Evolutionary conservation across 1,140 invertebrate genomes (phyloP).

Genomic region (Nomia melanderi): DNA sequence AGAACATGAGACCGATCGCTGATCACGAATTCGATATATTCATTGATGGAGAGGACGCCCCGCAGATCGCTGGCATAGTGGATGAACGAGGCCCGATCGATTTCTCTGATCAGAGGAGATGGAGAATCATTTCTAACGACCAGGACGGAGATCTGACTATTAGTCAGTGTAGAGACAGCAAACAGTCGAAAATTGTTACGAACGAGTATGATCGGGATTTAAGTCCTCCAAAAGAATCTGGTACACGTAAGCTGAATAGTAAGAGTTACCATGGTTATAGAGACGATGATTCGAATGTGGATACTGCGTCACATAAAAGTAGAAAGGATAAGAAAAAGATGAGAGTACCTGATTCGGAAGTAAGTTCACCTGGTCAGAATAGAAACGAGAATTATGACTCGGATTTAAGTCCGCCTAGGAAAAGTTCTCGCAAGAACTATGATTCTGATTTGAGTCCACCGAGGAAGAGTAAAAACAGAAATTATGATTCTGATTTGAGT

Average conservation of each 20-base stretch:
- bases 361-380: no score
- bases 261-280: background rate
- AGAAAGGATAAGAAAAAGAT: slow-evolving; percentile 10
- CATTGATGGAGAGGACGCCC: slow-evolving; percentile 90
- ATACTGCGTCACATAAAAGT: slow-evolving; percentile 1
- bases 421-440: background rate
- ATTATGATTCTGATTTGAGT: slow-evolving; percentile 45
- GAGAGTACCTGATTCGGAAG: slow-evolving; percentile 49
- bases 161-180: slow-evolving; percentile 47
- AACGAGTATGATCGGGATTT: slow-evolving; percentile 26
- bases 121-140: slow-evolving; percentile 85
- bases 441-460: slow-evolving; percentile 44
- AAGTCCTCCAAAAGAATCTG: slow-evolving; percentile 54
- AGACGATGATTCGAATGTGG: background rate
- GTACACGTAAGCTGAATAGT: background rate
- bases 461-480: background rate
- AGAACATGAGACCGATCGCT: slow-evolving; percentile 83
- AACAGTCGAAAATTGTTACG: background rate
- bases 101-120: slow-evolving; percentile 86
- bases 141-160: slow-evolving; percentile 73
- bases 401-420: slow-evolving; percentile 23
- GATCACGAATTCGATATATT: slow-evolving; percentile 87
- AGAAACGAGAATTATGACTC: slow-evolving; percentile 27
- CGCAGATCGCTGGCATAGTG: slow-evolving; percentile 93
- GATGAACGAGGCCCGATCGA: slow-evolving; percentile 91